Percentiles rank a stretch among this genome's conserved stretches.
These are phyloP conservation scores for Porites divaricata DNA, from an alignment of 92 coral and sea anemone genomes.

Conservation along the genomic window DNA sequence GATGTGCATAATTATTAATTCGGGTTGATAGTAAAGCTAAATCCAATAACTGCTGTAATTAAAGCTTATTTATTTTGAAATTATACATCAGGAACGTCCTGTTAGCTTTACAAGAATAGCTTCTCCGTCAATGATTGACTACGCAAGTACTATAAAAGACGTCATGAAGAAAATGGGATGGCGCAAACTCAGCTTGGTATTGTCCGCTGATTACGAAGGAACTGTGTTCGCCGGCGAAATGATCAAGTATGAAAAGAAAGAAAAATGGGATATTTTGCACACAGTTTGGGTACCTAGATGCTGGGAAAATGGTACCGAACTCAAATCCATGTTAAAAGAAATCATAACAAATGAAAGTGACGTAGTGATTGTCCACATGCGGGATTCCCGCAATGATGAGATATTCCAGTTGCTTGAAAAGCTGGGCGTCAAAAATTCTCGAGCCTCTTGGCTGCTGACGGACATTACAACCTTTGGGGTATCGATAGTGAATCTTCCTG, in stretches of 20 bases:
- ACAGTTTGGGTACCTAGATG: neutral
- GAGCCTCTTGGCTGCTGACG: constrained; percentile 7
- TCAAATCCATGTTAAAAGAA: neutral
- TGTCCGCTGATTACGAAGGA: constrained; percentile 25
- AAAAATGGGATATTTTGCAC: constrained; percentile 8
- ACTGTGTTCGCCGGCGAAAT: constrained; percentile 1
- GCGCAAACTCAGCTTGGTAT: constrained; percentile 13
- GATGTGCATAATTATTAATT: too few relatives aligned
- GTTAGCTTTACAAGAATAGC: constrained; percentile 11
- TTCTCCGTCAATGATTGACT: constrained; percentile 24
- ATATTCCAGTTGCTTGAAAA: constrained; percentile 5
- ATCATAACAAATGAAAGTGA: neutral
- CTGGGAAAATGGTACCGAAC: neutral
- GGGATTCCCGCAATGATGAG: constrained; percentile 1
- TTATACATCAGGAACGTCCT: constrained; percentile 4
- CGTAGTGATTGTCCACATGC: constrained; percentile 21
- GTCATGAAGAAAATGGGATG: constrained; percentile 30
- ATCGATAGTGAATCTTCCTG: neutral
- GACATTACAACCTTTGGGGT: constrained; percentile 12
- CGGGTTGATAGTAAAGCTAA: too few relatives aligned
- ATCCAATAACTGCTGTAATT: too few relatives aligned
- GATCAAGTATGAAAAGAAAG: neutral
- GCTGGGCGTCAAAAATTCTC: constrained; percentile 2
- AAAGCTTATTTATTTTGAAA: too few relatives aligned
- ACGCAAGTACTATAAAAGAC: constrained; percentile 19